Percentiles rank a stretch among this genome's conserved stretches.
Conservation (phyloP, 2,113 vertebrate species). For the Tetrax tetrax region DNA sequence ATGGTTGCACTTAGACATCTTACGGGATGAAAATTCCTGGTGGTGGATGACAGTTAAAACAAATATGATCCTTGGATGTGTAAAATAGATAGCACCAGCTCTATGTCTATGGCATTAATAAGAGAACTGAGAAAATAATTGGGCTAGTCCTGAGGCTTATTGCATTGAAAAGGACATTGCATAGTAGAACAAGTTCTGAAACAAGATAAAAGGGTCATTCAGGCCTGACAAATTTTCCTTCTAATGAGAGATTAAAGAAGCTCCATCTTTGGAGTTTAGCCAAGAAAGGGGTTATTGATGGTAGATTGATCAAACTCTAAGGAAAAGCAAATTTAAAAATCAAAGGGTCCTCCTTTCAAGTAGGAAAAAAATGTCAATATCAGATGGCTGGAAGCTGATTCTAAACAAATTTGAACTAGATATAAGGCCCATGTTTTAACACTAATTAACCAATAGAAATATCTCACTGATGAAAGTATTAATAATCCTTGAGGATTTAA, state of each 20-base stretch:
- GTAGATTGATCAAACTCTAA: neutral
- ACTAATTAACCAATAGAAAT: neutral
- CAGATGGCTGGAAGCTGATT: neutral
- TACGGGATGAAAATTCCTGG: neutral
- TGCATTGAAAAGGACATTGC: neutral
- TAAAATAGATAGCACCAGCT: neutral
- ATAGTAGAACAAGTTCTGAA: neutral
- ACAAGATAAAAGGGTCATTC: neutral
- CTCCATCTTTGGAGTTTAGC: neutral
- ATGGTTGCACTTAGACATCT: neutral
- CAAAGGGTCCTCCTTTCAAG: neutral
- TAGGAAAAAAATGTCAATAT: neutral
- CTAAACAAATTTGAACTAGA: neutral
- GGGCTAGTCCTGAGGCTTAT: neutral
- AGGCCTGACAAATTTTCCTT: neutral
- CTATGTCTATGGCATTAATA: neutral
- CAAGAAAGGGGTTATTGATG: neutral
- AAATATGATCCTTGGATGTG: neutral
- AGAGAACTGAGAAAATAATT: neutral
- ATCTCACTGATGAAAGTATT: neutral
- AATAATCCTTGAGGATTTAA: neutral
- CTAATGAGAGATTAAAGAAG: neutral
- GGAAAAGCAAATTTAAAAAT: constrained; percentile 8
- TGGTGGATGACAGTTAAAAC: neutral
- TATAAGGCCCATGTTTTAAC: neutral